These are phyloP conservation scores for Torymus tubicola DNA, from an alignment of 2,888 invertebrate species.

Conservation along the genomic window DNA sequence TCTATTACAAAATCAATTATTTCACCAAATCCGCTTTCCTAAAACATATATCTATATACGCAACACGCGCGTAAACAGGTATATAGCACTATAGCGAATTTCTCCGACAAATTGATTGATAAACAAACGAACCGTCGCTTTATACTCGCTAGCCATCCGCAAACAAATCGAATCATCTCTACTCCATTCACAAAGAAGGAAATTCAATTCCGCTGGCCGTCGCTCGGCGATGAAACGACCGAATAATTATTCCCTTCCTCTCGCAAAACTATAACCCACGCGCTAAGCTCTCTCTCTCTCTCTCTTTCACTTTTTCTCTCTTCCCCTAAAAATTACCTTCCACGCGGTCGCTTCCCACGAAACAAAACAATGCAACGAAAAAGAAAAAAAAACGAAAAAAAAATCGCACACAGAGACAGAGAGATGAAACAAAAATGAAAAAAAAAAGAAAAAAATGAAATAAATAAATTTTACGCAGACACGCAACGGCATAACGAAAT, in stretches of 20 bases:
- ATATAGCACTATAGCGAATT: slow-evolving; percentile 18
- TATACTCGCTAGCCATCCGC: too few relatives aligned
- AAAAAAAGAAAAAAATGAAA: too few relatives aligned
- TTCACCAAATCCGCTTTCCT: slow-evolving; percentile 17
- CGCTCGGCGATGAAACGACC: background rate
- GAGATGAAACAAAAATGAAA: too few relatives aligned
- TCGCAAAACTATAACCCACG: slow-evolving; percentile 18
- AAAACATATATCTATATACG: background rate
- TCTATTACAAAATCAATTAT: slow-evolving; percentile 33
- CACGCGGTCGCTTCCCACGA: too few relatives aligned
- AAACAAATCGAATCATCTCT: slow-evolving; percentile 32
- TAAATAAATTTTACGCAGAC: too few relatives aligned
- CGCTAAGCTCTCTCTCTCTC: background rate
- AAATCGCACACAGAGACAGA: too few relatives aligned
- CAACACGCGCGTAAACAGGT: too few relatives aligned
- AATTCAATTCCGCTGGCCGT: slow-evolving; percentile 41
- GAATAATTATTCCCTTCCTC: slow-evolving; percentile 37
- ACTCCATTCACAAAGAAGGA: background rate
- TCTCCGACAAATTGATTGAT: slow-evolving; percentile 46
- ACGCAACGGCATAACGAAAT: too few relatives aligned
- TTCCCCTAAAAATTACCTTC: too few relatives aligned
- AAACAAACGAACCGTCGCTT: slow-evolving; percentile 44
- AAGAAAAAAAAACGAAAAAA: too few relatives aligned
- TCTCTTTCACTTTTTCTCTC: too few relatives aligned
- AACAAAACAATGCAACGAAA: too few relatives aligned